Base-by-base conservation (phyloP, 2,797 vertebrate genomes). In the Chromobotia macracanthus region DNA sequence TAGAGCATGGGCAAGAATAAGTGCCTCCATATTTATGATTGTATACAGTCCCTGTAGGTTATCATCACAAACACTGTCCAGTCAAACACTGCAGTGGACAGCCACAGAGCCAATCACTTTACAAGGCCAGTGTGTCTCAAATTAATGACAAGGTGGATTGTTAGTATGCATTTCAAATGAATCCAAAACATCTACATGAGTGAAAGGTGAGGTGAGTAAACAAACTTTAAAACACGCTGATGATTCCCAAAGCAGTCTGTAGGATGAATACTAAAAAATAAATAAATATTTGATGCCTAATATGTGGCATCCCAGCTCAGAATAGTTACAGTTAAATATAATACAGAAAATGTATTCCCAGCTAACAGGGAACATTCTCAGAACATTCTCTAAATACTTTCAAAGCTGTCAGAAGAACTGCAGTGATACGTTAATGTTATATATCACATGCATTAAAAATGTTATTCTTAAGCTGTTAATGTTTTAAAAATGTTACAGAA, bases 1-100 rank as follows among this genome's bases (percentile, higher is more conserved):
- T 73, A 80, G 6, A 3, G 51, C 8, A 38, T 79, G 56, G 67
- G 64, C 46, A 51, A 61, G 25, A 64, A 19, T 44, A 61, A 21
- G 25, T 55, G 50, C 38, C 41, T 56, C 50, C 19, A n/a, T 23
- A 35, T 71, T n/a, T 66, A 51, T 65, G 67, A 80, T 71, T 41
- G 51, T 50, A 31, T 25, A 38, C 35, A n/a, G n/a, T n/a, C 2
- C 31, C 31, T 31, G 5, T 31, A 31, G 31, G 31, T n/a, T n/a
- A n/a, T 31, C 31, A 31, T 31, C 31, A 31, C 5, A 31, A 31
- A 31, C 31, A 31, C 31, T 31, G 21, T 16, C 41, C 48, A 21
- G 15, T 58, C 19, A 73, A 2, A 16, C 71, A 28, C 50, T 15
- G 46, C 46, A 4, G 46, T 48, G 46, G 46, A 15, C 46, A 48